Base-by-base conservation (phyloP, 2,113 vertebrate genomes). In the Gopherus evgoodei region DNA sequence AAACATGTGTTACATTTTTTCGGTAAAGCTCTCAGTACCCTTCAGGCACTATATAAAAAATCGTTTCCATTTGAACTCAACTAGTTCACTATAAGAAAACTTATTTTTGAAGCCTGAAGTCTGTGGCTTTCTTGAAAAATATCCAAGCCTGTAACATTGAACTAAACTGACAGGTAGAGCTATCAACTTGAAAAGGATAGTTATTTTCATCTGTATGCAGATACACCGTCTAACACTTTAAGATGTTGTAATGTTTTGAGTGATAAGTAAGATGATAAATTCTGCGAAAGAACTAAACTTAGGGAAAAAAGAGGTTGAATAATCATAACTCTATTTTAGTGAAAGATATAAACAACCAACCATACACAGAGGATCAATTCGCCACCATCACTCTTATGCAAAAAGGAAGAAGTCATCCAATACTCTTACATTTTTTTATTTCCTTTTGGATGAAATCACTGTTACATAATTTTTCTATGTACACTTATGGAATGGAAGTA, bases 61-160 rank as follows among this genome's bases (percentile, higher is more conserved):
- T 21, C 21, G 17, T 38, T 72, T 38, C 35, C 35, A 72, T 35
- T 31, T 38, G 7, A 38, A 72, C n/a, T 72, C 65, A 72, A 35
- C 14, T 65, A n/a, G n/a, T 52, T 86, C 0, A 0, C 91, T 78
- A 90, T 10, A 21, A 54, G 81, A 95, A 91, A 9, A 81, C 11
- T 62, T 31, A 78, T 57, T 89, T 91, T 56, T 86, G 84, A 21
- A 72, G 19, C n/a, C 89, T 88, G 87, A 91, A 93, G 84, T 56
- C 9, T 53, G 44, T 22, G 59, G 65, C 4, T n/a, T 93, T 52
- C 35, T 6, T 14, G 22, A 91, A 42, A 81, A 91, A 92, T 3
- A 72, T 22, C 9, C 11, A 4, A 49, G 83, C 35, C 81, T 92
- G 5, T 52, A 89, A 87, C 35, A 38, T 1, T 5, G 13, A 25